Percentiles rank a stretch among this genome's conserved stretches.
These are phyloP conservation scores for Uropsilus gracilis DNA, from an alignment of 2,113 vertebrate genomes.

Conservation along the genomic window DNA sequence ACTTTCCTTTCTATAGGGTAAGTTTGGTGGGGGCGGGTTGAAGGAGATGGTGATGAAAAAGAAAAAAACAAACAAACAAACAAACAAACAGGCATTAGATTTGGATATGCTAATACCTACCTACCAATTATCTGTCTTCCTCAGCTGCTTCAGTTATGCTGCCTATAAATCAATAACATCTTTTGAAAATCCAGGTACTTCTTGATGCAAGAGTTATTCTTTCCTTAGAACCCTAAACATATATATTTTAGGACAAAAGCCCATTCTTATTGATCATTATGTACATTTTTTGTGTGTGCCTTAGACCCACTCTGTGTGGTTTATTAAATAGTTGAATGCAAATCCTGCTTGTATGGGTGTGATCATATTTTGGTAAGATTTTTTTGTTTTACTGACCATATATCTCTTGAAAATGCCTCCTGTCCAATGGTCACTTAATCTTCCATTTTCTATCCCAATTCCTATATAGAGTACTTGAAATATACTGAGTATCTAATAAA, in stretches of 20 bases:
- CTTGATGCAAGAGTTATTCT: background rate
- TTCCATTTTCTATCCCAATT: background rate
- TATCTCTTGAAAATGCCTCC: background rate
- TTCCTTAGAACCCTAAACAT: background rate
- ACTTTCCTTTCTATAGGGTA: background rate
- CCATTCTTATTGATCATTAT: background rate
- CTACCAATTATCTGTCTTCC: too few species aligned
- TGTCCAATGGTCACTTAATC: background rate
- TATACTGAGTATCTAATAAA: background rate
- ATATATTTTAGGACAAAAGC: background rate
- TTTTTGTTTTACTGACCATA: background rate
- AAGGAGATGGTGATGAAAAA: too few species aligned
- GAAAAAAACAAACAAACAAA: too few species aligned
- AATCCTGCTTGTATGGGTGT: background rate
- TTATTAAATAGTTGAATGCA: background rate
- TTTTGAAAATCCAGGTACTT: too few species aligned
- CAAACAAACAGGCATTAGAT: too few species aligned
- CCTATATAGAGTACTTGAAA: background rate
- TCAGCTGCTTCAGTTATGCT: background rate
- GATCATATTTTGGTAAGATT: background rate
- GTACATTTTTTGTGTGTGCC: too few species aligned
- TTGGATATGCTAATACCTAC: too few species aligned
- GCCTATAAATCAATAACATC: background rate
- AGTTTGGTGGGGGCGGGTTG: too few species aligned
- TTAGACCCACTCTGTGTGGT: background rate